Base-by-base conservation (phyloP, 1,140 invertebrate genomes). In the Vanessa atalanta region DNA sequence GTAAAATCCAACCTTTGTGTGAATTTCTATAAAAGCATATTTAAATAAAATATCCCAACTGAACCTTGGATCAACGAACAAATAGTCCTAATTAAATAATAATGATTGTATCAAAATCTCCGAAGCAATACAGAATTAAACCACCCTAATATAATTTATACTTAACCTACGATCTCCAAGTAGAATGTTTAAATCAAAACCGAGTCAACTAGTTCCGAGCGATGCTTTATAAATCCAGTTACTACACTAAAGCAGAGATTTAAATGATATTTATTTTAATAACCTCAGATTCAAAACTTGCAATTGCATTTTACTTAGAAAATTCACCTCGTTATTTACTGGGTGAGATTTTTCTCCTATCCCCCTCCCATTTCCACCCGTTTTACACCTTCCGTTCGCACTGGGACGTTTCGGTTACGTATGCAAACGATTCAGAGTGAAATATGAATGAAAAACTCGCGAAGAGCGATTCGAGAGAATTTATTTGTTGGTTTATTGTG, bases 381-480 rank as follows among this genome's bases (percentile, higher is more conserved):
- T 76, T 73, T 78, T 76, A 78, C 79, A 80, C 74, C 74, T 77
- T 79, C 53, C 23, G 50, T 53, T 57, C 55, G 57, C 57, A 15
- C 77, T 75, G 72, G 64, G 50, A 70, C 65, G 70, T 75, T 77
- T 75, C 47, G 70, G 72, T 81, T 71, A 73, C 79, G 75, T 79
- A 81, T 81, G 75, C 74, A 81, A 81, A 81, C 78, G 65, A 70
- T 73, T 57, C 55, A 51, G 68, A 61, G 65, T 72, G 70, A 70
- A 68, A 68, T 70, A 76, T 70, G 74, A 31, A 55, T 23, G 72
- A 76, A 76, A 76, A 76, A 57, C 9, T 12, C 0, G 53, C 7
- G 20, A 57, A 12, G 20, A 5, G 8, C 16, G 53, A 13, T 57
- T 57, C 20, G 6, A 9, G 8, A 12, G 7, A 4, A 20, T 57